Evolutionary conservation across 1,140 invertebrate genomes (phyloP).

Genomic region (Agrilus planipennis): DNA sequence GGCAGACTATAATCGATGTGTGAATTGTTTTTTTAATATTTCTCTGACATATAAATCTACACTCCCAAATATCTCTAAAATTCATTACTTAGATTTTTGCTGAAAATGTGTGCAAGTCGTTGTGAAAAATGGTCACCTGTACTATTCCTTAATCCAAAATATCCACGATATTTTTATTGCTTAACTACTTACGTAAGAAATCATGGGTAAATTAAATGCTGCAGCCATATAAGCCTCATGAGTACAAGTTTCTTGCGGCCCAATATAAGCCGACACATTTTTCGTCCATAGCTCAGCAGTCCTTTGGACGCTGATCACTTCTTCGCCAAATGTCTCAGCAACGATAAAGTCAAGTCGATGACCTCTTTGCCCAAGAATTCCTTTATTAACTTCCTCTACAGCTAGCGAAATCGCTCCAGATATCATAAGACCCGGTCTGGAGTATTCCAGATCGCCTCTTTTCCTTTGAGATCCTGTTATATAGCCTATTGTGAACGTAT

Average conservation of each 20-base stretch:
- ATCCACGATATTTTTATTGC: too few relatives aligned
- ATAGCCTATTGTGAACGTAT: slow-evolving; percentile 54
- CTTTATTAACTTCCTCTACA: slow-evolving; percentile 54
- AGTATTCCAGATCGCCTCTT: slow-evolving; percentile 63
- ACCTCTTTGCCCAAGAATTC: slow-evolving; percentile 45
- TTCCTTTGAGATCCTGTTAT: slow-evolving; percentile 64
- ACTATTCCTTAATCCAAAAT: too few relatives aligned
- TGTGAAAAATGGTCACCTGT: too few relatives aligned
- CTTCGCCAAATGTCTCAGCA: slow-evolving; percentile 85
- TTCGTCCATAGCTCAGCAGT: slow-evolving; percentile 77
- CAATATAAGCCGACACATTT: slow-evolving; percentile 82
- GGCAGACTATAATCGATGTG: too few relatives aligned
- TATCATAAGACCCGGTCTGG: slow-evolving; percentile 57
- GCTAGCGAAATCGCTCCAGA: slow-evolving; percentile 80
- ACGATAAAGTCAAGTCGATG: slow-evolving; percentile 69
- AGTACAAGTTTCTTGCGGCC: slow-evolving; percentile 90
- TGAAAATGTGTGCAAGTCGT: too few relatives aligned
- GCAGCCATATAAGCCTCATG: slow-evolving; percentile 91
- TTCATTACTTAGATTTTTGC: too few relatives aligned
- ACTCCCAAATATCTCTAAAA: too few relatives aligned
- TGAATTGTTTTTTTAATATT: too few relatives aligned
- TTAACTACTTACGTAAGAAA: slow-evolving; percentile 58
- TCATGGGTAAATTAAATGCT: slow-evolving; percentile 85
- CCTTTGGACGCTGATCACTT: slow-evolving; percentile 70
- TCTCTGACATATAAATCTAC: too few relatives aligned